Evolutionary conservation across 2,113 vertebrate genomes (phyloP).

Genomic region (Agelaius tricolor): DNA sequence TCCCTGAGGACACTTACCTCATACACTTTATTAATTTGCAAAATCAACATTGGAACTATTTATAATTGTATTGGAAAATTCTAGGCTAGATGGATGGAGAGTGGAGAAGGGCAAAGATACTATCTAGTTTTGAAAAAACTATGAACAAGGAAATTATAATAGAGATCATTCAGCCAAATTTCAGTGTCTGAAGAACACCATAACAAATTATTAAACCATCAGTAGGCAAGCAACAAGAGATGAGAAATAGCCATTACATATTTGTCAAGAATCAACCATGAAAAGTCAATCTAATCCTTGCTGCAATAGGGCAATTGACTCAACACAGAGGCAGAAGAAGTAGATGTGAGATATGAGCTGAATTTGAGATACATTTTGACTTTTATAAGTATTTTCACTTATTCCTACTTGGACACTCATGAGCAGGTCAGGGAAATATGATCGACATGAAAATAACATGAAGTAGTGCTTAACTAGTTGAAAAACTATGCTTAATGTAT

Average conservation of each 20-base stretch:
- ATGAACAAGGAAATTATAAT: neutral
- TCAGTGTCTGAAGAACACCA: neutral
- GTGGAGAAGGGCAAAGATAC: neutral
- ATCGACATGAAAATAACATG: neutral
- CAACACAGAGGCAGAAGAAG: neutral
- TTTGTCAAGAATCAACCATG: conserved; percentile 1
- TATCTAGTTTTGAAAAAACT: neutral
- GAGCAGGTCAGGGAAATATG: neutral
- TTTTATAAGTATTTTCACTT: neutral
- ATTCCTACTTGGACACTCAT: neutral
- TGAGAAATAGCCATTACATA: neutral
- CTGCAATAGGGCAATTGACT: neutral
- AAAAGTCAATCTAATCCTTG: neutral
- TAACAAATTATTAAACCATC: neutral
- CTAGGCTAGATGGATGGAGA: neutral
- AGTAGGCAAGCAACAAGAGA: neutral
- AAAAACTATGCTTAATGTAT: neutral
- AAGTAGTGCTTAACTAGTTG: neutral
- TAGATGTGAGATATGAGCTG: neutral
- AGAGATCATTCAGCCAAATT: neutral
- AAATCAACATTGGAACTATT: neutral
- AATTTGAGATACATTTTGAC: neutral
- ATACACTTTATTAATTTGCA: neutral
- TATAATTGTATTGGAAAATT: neutral
- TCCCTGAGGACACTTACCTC: neutral